These are phyloP conservation scores for Carcharodon carcharias DNA, from an alignment of 2,797 vertebrate species.

Conservation along the genomic window DNA sequence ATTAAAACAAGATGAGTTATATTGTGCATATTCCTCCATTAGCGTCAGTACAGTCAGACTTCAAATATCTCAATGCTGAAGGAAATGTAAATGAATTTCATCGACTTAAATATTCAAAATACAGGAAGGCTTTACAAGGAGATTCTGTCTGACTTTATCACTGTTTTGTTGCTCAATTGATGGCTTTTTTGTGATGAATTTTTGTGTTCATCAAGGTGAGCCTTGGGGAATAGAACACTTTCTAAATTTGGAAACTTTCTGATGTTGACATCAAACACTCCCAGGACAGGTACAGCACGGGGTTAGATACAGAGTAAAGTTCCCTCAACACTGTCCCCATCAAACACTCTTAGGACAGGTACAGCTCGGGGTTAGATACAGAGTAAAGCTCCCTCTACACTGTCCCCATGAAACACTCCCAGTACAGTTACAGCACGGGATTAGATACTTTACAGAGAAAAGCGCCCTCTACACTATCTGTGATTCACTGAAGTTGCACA, in stretches of 20 bases:
- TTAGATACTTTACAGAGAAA: no score
- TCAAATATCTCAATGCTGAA: background rate
- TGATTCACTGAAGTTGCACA: background rate
- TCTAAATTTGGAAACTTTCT: background rate
- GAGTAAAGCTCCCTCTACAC: no score
- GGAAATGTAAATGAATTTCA: background rate
- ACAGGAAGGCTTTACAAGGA: background rate
- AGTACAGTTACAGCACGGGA: no score
- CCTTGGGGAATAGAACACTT: background rate
- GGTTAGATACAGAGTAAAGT: no score
- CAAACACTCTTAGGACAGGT: no score
- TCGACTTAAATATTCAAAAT: background rate
- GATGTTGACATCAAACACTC: background rate
- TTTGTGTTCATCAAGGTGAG: background rate
- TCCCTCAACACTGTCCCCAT: no score
- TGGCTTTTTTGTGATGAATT: background rate
- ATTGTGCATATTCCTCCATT: background rate
- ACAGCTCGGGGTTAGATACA: no score
- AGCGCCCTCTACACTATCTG: no score
- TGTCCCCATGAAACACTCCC: no score
- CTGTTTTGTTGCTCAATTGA: background rate
- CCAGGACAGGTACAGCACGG: no score
- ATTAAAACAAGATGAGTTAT: background rate
- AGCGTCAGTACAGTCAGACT: background rate
- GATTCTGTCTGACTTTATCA: background rate